Percentiles rank a stretch among this genome's conserved stretches.
phyloP scores from a whole-genome alignment of 2,888 invertebrate species.

The Pyralis farinalis region DNA sequence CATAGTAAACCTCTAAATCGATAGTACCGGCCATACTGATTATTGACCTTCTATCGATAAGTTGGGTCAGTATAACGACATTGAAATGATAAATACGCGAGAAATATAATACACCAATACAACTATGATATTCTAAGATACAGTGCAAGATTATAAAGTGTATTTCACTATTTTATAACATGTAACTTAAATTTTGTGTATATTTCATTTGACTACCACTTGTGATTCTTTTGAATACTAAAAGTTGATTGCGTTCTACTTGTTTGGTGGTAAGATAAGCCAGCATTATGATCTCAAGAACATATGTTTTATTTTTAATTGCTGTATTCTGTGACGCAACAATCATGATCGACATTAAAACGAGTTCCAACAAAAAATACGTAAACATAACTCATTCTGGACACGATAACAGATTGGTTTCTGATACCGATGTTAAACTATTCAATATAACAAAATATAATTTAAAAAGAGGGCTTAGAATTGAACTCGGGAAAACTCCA shows the following conservation, averaged over 20 bases:
- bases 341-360: slow-evolving; percentile 40
- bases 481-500: slow-evolving; percentile 50
- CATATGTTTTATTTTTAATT: not conserved
- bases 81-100: not conserved
- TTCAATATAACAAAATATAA: slow-evolving; percentile 52
- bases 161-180: too few species aligned
- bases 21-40: too few species aligned
- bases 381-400: slow-evolving; percentile 32
- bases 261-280: not conserved
- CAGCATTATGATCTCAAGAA: not conserved
- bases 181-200: too few species aligned
- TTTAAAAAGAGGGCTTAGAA: slow-evolving; percentile 42
- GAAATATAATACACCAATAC: not conserved
- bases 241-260: too few species aligned
- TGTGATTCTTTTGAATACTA: too few species aligned
- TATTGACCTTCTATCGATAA: slow-evolving; percentile 2
- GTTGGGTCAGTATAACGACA: not conserved
- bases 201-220: too few species aligned
- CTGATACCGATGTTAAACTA: slow-evolving; percentile 39
- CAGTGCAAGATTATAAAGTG: too few species aligned
- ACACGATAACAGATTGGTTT: slow-evolving; percentile 39
- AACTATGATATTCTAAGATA: too few species aligned
- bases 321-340: slow-evolving; percentile 22
- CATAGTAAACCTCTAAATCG: too few species aligned
- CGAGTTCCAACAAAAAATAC: slow-evolving; percentile 28